phyloP scores from a whole-genome alignment of 2,888 invertebrate genomes.

The Limnephilus auricula region DNA sequence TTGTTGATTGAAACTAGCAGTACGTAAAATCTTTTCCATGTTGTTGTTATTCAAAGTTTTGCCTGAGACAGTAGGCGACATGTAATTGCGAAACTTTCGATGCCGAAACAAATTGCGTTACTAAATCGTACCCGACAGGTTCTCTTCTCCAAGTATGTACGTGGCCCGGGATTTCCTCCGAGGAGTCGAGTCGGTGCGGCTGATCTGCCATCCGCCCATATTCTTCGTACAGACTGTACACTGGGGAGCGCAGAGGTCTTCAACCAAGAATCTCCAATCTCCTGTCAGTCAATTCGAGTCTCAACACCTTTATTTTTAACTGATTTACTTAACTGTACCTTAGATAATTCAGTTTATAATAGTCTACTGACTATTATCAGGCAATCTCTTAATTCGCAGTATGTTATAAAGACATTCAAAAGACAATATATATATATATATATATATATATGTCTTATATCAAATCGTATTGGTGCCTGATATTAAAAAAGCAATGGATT shows the following conservation, averaged over 20 bases:
- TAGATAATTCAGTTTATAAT: too few relatives aligned
- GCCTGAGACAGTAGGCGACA: constrained; percentile 41
- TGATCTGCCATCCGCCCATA: background rate
- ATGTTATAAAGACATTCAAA: too few relatives aligned
- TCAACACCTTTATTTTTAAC: too few relatives aligned
- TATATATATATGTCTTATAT: too few relatives aligned
- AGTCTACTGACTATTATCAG: too few relatives aligned
- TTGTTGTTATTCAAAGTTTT: constrained; percentile 33
- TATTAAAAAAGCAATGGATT: too few relatives aligned
- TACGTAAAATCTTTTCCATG: background rate
- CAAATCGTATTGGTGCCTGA: too few relatives aligned
- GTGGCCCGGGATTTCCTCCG: constrained; percentile 16
- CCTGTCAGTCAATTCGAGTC: background rate
- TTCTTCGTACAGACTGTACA: background rate
- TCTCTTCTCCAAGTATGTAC: background rate
- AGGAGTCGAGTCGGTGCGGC: background rate
- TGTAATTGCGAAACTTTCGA: constrained; percentile 47
- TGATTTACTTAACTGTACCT: too few relatives aligned
- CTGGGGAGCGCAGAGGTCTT: background rate
- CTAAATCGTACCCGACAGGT: constrained; percentile 37
- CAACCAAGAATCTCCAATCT: background rate
- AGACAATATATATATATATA: too few relatives aligned
- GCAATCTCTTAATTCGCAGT: too few relatives aligned
- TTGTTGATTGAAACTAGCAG: background rate
- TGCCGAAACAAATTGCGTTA: constrained; percentile 45